phyloP scores from a whole-genome alignment of 2,797 vertebrate genomes.

The Acanthurus lineatus region DNA sequence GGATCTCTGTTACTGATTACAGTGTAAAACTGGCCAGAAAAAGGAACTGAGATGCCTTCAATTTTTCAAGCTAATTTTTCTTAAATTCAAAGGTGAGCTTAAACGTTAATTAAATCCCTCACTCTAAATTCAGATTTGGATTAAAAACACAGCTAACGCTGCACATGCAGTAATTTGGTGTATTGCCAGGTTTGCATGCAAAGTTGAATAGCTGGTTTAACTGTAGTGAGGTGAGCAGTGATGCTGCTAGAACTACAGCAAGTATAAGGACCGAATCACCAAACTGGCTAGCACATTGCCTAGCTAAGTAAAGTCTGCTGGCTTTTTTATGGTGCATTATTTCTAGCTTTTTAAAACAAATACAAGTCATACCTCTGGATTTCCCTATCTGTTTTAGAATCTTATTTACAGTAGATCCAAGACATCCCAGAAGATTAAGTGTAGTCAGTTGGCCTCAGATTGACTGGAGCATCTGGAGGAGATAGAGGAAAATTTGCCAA shows the following conservation, averaged over 20 bases:
- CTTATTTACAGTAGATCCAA: not conserved
- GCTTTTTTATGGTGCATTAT: not conserved
- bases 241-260: not conserved
- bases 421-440: not conserved
- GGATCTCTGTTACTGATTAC: too few species aligned
- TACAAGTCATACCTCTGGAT: not conserved
- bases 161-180: not conserved
- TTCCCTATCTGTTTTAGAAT: not conserved
- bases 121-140: not conserved
- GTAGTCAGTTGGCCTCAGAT: not conserved
- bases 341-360: not conserved
- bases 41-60: not conserved
- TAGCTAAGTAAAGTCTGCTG: not conserved
- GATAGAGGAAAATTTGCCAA: not conserved
- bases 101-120: not conserved
- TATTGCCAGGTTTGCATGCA: not conserved
- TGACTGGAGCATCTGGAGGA: not conserved
- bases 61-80: not conserved
- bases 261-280: not conserved
- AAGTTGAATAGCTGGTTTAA: slow-evolving; percentile 56
- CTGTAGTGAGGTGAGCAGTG: not conserved
- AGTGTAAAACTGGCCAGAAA: not conserved
- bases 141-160: not conserved
- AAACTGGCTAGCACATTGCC: not conserved
- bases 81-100: not conserved